Evolutionary conservation across 1,140 invertebrate species (phyloP), one percentile per base, ranked within the genome.

Genomic region (Bacillus rossius): DNA sequence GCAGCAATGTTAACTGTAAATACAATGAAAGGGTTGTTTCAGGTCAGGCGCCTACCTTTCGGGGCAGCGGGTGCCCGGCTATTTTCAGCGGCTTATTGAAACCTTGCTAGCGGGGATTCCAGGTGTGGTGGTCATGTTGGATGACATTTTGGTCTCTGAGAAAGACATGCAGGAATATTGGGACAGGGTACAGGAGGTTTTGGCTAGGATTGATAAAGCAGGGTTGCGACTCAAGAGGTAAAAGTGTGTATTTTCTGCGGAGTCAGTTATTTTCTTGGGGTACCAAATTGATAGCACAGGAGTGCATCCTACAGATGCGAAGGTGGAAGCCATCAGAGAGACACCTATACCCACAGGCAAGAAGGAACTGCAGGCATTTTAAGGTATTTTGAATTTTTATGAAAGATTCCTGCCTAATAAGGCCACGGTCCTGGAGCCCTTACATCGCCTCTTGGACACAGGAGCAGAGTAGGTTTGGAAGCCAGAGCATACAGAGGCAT

Each of bases 21-120:
- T 48, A 77, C 74, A 25, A 74, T 71, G 19, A 69, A 69, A 47
- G 77, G 79, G 4, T 53, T 79, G n/a, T 80, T 71, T 62, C 59
- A 64, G 7, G 73, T 77, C 16, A 74, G 74, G 25, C 51, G 76
- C 3, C 56, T 82, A 57, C 70, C 71, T 8, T 80, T 77, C 65
- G 76, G 79, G 2, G 67, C 79, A 7, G 66, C 69, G 26, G 67
- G 69, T 69, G 41, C 74, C 73, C 20, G 73, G 71, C 19, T 75
- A 75, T 23, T 78, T 69, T 57, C 43, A 45, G 13, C 43, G 43
- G 17, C 23, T 45, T 20, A 45, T 45, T 5, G 43, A 45, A 25
- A 45, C 43, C 5, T n/a, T 45, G 13, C n/a, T 45, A 45, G 23
- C 17, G 4, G 43, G 43, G 17, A 19, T 45, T 45, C 8, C 17